Evolutionary conservation across 2,113 vertebrate genomes (phyloP).

Genomic region (Bufo gargarizans): DNA sequence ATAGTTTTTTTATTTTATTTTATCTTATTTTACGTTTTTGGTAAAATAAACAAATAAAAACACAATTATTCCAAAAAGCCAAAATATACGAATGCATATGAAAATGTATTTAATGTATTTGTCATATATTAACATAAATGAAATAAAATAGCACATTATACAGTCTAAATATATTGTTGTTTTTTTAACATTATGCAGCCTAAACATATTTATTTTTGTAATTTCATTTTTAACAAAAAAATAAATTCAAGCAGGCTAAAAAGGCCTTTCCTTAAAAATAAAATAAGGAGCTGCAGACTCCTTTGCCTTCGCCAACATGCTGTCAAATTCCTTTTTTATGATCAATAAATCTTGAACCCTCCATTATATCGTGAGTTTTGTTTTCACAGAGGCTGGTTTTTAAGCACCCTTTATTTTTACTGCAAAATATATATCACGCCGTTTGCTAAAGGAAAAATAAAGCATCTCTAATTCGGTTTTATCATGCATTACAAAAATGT

Average conservation of each 20-base stretch:
- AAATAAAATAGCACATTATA: too few relatives aligned
- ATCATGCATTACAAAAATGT: conserved; percentile 24
- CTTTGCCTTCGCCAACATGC: conserved; percentile 24
- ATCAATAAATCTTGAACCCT: conserved; percentile 51
- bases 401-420: conserved; percentile 45
- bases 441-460: conserved; percentile 3
- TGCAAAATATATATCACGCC: conserved; percentile 36
- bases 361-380: conserved; percentile 48
- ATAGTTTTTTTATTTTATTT: neutral
- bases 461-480: conserved; percentile 21
- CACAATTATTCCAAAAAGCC: too few relatives aligned
- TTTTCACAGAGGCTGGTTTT: conserved; percentile 50
- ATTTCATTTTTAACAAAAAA: neutral
- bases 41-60: too few relatives aligned
- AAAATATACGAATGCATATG: too few relatives aligned
- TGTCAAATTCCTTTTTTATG: conserved; percentile 51
- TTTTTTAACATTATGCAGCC: neutral
- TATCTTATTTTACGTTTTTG: too few relatives aligned
- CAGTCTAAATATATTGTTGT: too few relatives aligned
- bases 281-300: conserved; percentile 10
- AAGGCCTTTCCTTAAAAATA: neutral
- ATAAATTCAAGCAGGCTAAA: neutral
- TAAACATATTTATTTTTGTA: neutral
- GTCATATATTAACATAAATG: too few relatives aligned
- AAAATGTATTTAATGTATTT: too few relatives aligned